These are phyloP conservation scores for Callitettix versicolor DNA, from an alignment of 1,140 invertebrate species.

Conservation along the genomic window DNA sequence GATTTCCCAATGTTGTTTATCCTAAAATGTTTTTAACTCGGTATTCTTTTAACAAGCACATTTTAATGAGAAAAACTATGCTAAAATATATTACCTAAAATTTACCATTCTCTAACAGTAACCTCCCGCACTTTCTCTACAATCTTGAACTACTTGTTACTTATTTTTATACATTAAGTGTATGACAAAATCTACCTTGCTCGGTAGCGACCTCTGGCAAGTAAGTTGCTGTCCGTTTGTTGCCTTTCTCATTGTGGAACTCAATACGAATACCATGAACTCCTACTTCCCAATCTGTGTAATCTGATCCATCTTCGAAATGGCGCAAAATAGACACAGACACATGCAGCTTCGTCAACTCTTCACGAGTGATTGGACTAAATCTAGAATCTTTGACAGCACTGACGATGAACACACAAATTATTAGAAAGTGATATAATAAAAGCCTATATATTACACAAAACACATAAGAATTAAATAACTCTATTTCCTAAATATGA, in stretches of 20 bases:
- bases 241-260: slow-evolving; percentile 90
- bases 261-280: slow-evolving; percentile 97
- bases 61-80: too few species aligned
- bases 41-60: too few species aligned
- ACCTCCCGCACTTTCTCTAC: too few species aligned
- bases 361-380: slow-evolving; percentile 86
- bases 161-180: too few species aligned
- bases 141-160: too few species aligned
- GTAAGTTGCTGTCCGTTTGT: slow-evolving; percentile 92
- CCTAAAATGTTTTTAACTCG: too few species aligned
- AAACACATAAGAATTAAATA: neutral
- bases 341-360: slow-evolving; percentile 84
- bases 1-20: too few species aligned
- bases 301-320: slow-evolving; percentile 92
- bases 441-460: neutral
- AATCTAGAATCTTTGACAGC: slow-evolving; percentile 97
- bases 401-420: slow-evolving; percentile 51
- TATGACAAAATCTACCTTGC: slow-evolving; percentile 60
- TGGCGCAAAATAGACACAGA: slow-evolving; percentile 89
- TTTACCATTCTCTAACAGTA: too few species aligned
- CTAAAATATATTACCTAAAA: too few species aligned
- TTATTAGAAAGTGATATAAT: neutral
- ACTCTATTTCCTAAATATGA: neutral
- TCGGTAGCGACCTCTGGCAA: slow-evolving; percentile 94
- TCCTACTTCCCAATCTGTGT: slow-evolving; percentile 95